phyloP scores from a whole-genome alignment of 64 coral and sea anemone genomes.

The Dendrophyllia cribrosa region DNA sequence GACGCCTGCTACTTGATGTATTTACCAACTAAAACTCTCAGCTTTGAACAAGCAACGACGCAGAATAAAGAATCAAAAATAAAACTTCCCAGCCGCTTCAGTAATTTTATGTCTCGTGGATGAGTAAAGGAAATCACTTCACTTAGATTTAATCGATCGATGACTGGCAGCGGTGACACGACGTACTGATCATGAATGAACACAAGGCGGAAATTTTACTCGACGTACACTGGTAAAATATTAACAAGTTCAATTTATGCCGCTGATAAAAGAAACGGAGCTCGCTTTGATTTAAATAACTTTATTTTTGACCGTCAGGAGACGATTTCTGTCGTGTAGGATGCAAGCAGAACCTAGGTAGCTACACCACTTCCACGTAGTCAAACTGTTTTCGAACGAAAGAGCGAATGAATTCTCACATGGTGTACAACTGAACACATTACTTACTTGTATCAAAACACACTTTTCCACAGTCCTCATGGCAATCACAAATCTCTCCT shows the following conservation, averaged over 20 bases:
- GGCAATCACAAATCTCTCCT: conserved; percentile 1
- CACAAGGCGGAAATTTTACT: neutral
- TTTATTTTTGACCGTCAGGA: neutral
- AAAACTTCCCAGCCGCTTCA: neutral
- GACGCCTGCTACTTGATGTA: conserved; percentile 7
- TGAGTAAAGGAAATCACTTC: neutral
- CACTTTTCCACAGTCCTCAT: conserved; percentile 15
- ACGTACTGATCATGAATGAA: neutral
- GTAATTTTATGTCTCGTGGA: conserved; percentile 25
- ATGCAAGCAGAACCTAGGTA: neutral
- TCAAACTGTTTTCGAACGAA: neutral
- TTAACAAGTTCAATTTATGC: conserved; percentile 19
- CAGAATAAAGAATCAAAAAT: neutral
- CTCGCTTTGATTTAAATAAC: neutral
- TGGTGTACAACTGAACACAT: neutral
- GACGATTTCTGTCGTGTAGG: neutral
- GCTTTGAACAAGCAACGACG: neutral
- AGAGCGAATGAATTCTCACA: conserved; percentile 2
- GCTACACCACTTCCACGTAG: neutral
- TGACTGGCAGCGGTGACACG: neutral
- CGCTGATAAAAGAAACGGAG: neutral
- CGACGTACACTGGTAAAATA: conserved; percentile 35
- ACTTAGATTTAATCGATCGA: conserved; percentile 28
- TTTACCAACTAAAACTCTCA: conserved; percentile 1
- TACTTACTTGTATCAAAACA: conserved; percentile 49